These are phyloP conservation scores for Sinotaia quadrata DNA, from an alignment of 2,888 invertebrate species.

Conservation along the genomic window DNA sequence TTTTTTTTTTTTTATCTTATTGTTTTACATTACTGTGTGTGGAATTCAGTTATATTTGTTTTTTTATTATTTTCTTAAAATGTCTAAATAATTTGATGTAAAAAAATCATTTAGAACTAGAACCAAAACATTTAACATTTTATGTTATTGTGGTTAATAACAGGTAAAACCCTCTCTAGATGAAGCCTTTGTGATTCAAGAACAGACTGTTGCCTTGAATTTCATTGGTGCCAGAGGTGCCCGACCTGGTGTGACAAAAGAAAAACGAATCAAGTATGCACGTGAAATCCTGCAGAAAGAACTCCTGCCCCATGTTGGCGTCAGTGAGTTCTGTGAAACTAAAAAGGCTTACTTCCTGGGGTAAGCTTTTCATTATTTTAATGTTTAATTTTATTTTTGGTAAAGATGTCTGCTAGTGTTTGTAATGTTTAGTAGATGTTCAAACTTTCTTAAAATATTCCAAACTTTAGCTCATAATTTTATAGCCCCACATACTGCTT, in stretches of 20 bases:
- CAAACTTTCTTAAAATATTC: background rate
- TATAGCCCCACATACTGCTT: too few relatives aligned
- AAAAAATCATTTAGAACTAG: too few relatives aligned
- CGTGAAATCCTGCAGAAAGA: slow-evolving; percentile 99
- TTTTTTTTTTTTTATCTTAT: too few relatives aligned
- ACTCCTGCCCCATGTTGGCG: slow-evolving; percentile 99
- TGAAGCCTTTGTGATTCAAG: slow-evolving; percentile 99
- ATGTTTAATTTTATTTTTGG: background rate
- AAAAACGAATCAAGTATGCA: slow-evolving; percentile 99
- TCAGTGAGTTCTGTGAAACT: slow-evolving; percentile 99
- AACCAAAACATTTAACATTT: too few relatives aligned
- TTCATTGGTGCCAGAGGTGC: slow-evolving; percentile 99
- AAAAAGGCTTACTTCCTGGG: slow-evolving; percentile 99
- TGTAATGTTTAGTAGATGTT: background rate
- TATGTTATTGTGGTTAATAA: too few relatives aligned
- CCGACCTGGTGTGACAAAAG: slow-evolving; percentile 97
- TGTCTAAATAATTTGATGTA: too few relatives aligned
- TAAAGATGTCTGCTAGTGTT: background rate
- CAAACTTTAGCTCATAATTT: background rate
- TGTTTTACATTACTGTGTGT: too few relatives aligned
- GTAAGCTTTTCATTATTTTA: slow-evolving; percentile 51
- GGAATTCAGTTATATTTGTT: too few relatives aligned
- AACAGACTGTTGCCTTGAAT: slow-evolving; percentile 98
- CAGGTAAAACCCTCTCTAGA: slow-evolving; percentile 95
- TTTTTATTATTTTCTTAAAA: too few relatives aligned